These are phyloP conservation scores for Diploptera punctata DNA, from an alignment of 2,888 invertebrate species.

Conservation along the genomic window DNA sequence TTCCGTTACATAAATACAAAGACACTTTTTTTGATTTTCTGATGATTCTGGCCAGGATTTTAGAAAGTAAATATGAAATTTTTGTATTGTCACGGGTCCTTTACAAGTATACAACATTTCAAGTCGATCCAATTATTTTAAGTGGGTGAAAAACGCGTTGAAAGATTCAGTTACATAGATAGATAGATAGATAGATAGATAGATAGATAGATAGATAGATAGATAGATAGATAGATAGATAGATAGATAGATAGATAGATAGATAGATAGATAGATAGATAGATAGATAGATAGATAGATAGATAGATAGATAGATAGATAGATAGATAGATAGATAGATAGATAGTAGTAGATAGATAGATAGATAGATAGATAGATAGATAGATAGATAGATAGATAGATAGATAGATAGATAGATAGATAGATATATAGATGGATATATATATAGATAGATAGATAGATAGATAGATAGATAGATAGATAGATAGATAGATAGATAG, in stretches of 20 bases:
- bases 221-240: not conserved
- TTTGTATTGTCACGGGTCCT: too few species aligned
- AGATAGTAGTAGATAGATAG: too few species aligned
- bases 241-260: slow-evolving; percentile 4
- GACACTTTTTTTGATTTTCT: too few species aligned
- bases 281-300: slow-evolving; percentile 3
- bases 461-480: not conserved
- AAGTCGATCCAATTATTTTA: too few species aligned
- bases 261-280: not conserved
- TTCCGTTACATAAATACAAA: too few species aligned
- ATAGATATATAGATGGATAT: not conserved
- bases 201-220: not conserved
- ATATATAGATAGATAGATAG: not conserved
- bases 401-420: slow-evolving; percentile 5
- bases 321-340: slow-evolving; percentile 1
- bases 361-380: not conserved
- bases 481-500: not conserved
- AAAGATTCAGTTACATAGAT: too few species aligned
- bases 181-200: not conserved
- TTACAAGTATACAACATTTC: too few species aligned
- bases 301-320: not conserved
- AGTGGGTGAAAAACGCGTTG: too few species aligned
- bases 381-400: not conserved
- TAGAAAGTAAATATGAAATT: too few species aligned
- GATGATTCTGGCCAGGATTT: too few species aligned